Evolutionary conservation across 2,797 vertebrate genomes (phyloP), one percentile per base, ranked within the genome.

Genomic region (Balearica regulorum): DNA sequence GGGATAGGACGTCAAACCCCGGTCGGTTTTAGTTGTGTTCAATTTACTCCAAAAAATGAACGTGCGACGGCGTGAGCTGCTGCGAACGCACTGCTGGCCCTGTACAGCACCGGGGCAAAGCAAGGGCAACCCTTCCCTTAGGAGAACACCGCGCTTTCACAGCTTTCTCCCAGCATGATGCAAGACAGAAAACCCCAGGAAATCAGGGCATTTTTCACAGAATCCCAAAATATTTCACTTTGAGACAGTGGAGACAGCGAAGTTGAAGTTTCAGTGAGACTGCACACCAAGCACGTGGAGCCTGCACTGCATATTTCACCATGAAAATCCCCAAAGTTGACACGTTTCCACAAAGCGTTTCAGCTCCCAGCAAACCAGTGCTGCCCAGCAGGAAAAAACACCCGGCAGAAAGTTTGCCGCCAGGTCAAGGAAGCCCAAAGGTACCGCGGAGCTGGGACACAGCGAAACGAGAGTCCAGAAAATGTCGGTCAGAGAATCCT

Each of bases 71-170:
- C 3, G 1, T 0, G 29, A 85, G 75, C 16, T 43, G 62, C 37
- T 7, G 1, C 0, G 6, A 29, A 48, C 7, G 0, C 0, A 0
- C 43, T 43, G 57, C 46, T 3, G 10, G 58, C 51, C 53, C 39
- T 4, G 37, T 1, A 3, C 8, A 1, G 61, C 37, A 3, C n/a
- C 0, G 2, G 25, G 29, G 66, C 13, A 43, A 54, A 51, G 25
- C 13, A 21, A 65, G 22, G 0, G 18, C 5, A 35, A 49, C 39
- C 17, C 5, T 0, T 7, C 57, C 44, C 75, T n/a, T 4, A 1
- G 15, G n/a, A 87, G 75, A 89, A 58, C 2, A 19, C 2, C 10
- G 2, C 0, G 1, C 21, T 79, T 87, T 24, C 41, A 11, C 41
- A 11, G 78, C 80, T 62, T 78, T 48, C 15, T 41, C 58, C 11